Conservation (phyloP, 2,888 invertebrate genomes). For the Cheilosia pagana region DNA sequence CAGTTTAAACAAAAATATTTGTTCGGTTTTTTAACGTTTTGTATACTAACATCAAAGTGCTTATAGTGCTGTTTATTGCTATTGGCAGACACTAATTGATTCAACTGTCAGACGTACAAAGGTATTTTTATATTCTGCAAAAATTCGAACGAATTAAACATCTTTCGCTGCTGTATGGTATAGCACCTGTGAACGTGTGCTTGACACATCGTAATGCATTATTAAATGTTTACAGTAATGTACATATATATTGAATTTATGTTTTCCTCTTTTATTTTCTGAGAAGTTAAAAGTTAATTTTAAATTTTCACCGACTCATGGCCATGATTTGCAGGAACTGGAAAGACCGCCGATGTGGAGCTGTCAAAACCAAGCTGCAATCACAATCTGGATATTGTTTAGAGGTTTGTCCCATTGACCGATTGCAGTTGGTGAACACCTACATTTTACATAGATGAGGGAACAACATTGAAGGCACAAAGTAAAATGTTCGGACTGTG, state of each 20-base stretch:
- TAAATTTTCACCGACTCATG: not conserved
- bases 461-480: no score
- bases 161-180: not conserved
- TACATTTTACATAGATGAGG: no score
- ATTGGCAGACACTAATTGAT: slow-evolving; percentile 18
- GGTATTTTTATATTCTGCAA: slow-evolving; percentile 16
- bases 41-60: slow-evolving; percentile 17
- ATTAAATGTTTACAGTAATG: not conserved
- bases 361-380: no score
- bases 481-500: no score
- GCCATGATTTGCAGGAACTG: not conserved
- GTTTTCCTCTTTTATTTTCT: not conserved
- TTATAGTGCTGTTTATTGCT: slow-evolving; percentile 24
- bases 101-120: slow-evolving; percentile 18
- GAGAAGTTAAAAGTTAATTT: not conserved
- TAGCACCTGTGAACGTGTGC: slow-evolving; percentile 40
- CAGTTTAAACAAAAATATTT: not conserved
- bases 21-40: not conserved
- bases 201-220: slow-evolving; percentile 47
- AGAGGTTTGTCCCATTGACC: no score
- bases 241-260: not conserved
- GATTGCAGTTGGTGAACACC: no score
- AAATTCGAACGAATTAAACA: slow-evolving; percentile 19
- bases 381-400: no score
- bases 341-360: no score